Evolutionary conservation across 2,797 vertebrate genomes (phyloP).

Genomic region (Muscicapa comitata): DNA sequence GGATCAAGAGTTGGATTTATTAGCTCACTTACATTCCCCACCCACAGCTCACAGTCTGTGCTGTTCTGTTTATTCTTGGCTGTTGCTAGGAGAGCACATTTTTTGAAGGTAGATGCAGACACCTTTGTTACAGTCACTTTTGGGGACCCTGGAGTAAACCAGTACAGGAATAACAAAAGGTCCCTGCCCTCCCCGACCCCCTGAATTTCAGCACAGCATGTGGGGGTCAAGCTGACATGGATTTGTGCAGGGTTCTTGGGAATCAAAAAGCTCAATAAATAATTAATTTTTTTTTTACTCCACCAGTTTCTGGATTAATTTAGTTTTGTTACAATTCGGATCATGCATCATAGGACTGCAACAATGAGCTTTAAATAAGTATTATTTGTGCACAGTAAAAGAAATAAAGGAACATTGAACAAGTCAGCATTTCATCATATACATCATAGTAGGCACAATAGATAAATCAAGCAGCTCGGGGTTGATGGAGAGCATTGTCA

Average conservation of each 20-base stretch:
- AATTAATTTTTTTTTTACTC: slow-evolving; percentile 3
- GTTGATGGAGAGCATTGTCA: slow-evolving; percentile 27
- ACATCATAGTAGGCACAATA: slow-evolving; percentile 56
- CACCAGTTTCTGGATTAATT: slow-evolving; percentile 47
- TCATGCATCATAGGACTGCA: slow-evolving; percentile 62
- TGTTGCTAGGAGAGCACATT: slow-evolving; percentile 30
- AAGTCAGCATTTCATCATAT: slow-evolving; percentile 52
- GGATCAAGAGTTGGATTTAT: not conserved
- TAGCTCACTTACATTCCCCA: not conserved
- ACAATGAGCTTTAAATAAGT: slow-evolving; percentile 64
- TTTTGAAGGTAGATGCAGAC: not conserved
- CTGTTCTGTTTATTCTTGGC: slow-evolving; percentile 22
- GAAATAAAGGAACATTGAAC: slow-evolving; percentile 62
- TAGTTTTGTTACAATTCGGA: slow-evolving; percentile 43
- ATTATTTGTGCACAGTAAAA: slow-evolving; percentile 63
- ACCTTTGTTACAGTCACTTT: not conserved
- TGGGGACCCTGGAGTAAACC: not conserved
- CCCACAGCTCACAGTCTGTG: slow-evolving; percentile 14
- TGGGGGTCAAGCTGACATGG: not conserved
- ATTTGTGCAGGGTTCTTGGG: not conserved
- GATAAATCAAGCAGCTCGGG: slow-evolving; percentile 56
- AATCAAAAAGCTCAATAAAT: slow-evolving; percentile 39
- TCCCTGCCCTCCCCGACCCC: not conserved
- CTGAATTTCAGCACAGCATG: not conserved
- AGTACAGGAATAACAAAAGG: not conserved